Conservation (phyloP, 2,888 invertebrate species). For the Lysandra bellargus region DNA sequence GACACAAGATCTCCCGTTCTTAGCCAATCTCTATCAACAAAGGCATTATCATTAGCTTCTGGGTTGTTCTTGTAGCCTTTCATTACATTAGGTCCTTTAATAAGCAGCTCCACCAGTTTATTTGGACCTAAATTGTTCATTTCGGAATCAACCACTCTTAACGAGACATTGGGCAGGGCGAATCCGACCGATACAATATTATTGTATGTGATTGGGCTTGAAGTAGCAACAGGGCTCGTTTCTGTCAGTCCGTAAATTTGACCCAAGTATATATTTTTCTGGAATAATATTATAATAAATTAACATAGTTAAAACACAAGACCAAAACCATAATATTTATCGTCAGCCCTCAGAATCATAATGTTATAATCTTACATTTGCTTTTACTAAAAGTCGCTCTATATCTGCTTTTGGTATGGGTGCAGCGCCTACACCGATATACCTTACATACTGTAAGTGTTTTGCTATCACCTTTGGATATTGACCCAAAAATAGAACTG, state of each 20-base stretch:
- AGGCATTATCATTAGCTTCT: conserved; percentile 84
- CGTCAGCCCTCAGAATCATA: neutral
- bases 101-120: conserved; percentile 84
- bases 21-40: conserved; percentile 85
- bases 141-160: conserved; percentile 79
- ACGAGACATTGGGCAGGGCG: conserved; percentile 80
- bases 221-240: conserved; percentile 78
- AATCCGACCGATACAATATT: conserved; percentile 73
- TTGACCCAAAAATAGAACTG: conserved; percentile 28
- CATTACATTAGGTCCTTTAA: conserved; percentile 90
- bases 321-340: neutral
- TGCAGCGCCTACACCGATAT: conserved; percentile 83
- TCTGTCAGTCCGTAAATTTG: conserved; percentile 88
- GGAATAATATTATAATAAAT: conserved; percentile 39
- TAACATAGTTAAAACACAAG: neutral
- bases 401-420: conserved; percentile 82
- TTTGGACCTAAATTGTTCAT: conserved; percentile 76
- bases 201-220: conserved; percentile 51
- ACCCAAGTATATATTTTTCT: conserved; percentile 53
- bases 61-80: conserved; percentile 87
- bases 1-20: conserved; percentile 86
- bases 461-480: conserved; percentile 52
- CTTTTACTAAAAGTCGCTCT: conserved; percentile 71
- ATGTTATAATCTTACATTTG: conserved; percentile 38
- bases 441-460: conserved; percentile 76